phyloP scores from a whole-genome alignment of 2,113 vertebrate genomes.

The Atherinomorus stipes region DNA sequence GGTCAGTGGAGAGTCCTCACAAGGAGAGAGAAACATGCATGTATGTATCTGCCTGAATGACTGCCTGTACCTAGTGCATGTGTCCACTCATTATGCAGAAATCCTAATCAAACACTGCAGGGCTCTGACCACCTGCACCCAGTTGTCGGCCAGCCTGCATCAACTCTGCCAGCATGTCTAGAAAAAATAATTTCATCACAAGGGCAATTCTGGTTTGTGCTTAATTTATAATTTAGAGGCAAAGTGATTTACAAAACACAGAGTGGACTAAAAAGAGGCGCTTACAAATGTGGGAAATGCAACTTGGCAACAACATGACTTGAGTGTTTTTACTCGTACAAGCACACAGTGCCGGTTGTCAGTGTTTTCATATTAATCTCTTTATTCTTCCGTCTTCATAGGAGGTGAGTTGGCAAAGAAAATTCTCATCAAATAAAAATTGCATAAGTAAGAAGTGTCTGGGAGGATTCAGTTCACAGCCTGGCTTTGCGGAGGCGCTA shows the following conservation, averaged over 20 bases:
- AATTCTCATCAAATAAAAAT: slow-evolving; percentile 29
- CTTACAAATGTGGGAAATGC: slow-evolving; percentile 33
- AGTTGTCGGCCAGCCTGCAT: slow-evolving; percentile 44
- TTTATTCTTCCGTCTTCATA: slow-evolving; percentile 19
- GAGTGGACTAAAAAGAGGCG: slow-evolving; percentile 37
- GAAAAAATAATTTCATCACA: slow-evolving; percentile 65
- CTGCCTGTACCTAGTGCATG: slow-evolving; percentile 10
- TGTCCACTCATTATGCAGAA: slow-evolving; percentile 42
- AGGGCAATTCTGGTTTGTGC: slow-evolving; percentile 51
- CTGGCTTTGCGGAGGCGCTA: neutral
- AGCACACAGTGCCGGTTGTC: neutral
- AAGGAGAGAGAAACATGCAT: neutral
- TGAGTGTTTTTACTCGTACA: slow-evolving; percentile 11
- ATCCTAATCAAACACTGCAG: slow-evolving; percentile 53
- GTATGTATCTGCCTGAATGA: slow-evolving; percentile 21
- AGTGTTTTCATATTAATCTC: slow-evolving; percentile 29
- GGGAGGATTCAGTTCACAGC: neutral
- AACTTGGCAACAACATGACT: slow-evolving; percentile 44
- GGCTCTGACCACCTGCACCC: slow-evolving; percentile 61
- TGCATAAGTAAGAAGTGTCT: slow-evolving; percentile 16
- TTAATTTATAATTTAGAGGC: slow-evolving; percentile 69
- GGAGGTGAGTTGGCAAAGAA: slow-evolving; percentile 22
- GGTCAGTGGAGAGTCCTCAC: neutral
- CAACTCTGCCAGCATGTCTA: slow-evolving; percentile 48
- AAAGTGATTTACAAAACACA: slow-evolving; percentile 59